These are phyloP conservation scores for Cordilura impudica DNA, from an alignment of 2,888 invertebrate species.

Conservation along the genomic window DNA sequence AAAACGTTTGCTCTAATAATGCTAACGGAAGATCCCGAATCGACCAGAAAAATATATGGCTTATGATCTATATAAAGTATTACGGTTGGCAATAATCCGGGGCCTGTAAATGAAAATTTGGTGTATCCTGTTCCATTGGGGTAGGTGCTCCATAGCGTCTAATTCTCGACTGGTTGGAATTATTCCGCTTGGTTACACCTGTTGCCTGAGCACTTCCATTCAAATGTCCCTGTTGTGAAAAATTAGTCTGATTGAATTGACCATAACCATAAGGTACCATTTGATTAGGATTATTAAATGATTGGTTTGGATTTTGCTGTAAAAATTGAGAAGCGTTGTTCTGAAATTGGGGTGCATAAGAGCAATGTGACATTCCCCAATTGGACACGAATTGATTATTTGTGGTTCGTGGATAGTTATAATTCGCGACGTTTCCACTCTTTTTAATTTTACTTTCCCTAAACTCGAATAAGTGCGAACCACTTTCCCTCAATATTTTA, in stretches of 20 bases:
- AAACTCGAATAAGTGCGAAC: neutral
- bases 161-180: too few species aligned
- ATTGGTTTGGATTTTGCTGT: neutral
- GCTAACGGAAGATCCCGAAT: too few species aligned
- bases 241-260: neutral
- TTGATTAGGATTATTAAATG: slow-evolving; percentile 14
- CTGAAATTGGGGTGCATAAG: too few species aligned
- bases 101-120: too few species aligned
- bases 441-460: slow-evolving; percentile 6
- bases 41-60: slow-evolving; percentile 13
- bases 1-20: slow-evolving; percentile 16
- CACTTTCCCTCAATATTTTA: slow-evolving; percentile 19
- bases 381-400: neutral
- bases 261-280: neutral
- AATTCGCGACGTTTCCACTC: too few species aligned
- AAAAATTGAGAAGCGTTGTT: neutral
- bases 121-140: slow-evolving; percentile 34
- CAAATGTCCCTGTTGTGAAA: neutral
- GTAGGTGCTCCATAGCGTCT: too few species aligned
- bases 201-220: neutral
- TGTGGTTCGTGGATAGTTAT: too few species aligned
- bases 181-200: neutral
- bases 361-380: too few species aligned
- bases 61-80: neutral
- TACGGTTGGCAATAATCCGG: slow-evolving; percentile 26